These are phyloP conservation scores for Trigoniulus corallinus DNA, from an alignment of 1,140 invertebrate species.

Conservation along the genomic window DNA sequence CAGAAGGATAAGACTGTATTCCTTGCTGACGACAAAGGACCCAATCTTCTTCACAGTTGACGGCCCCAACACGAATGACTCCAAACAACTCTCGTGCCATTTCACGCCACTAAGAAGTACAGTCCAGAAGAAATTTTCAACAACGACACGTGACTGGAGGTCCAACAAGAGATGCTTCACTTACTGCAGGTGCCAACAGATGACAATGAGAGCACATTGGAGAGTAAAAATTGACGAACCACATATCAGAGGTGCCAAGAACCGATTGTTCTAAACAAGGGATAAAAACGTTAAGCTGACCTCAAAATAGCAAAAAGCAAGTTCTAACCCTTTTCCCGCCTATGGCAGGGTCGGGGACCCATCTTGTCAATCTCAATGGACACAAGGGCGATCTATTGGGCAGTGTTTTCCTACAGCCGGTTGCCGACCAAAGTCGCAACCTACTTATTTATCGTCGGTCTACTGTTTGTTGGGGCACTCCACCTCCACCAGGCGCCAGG, in stretches of 20 bases:
- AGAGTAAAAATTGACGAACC: conserved; percentile 76
- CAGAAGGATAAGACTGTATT: conserved; percentile 49
- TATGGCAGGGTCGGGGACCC: no score
- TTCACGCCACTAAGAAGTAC: conserved; percentile 47
- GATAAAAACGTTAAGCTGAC: not conserved
- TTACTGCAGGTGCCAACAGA: conserved; percentile 41
- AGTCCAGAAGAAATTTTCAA: conserved; percentile 23
- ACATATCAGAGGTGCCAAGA: conserved; percentile 42
- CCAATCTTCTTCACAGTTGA: conserved; percentile 64
- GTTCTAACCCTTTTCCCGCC: no score
- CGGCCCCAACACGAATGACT: conserved; percentile 52
- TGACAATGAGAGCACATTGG: conserved; percentile 72
- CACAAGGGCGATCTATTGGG: no score
- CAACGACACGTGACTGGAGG: no score
- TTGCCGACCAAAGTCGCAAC: no score
- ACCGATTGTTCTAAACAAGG: conserved; percentile 37
- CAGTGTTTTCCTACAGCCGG: no score
- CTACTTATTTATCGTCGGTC: no score
- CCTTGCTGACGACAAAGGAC: conserved; percentile 44
- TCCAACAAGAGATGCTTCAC: conserved; percentile 11
- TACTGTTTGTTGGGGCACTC: no score
- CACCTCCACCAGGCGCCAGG: no score
- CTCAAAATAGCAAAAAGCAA: not conserved
- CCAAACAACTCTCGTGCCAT: conserved; percentile 53
- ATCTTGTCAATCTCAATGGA: no score